Evolutionary conservation across 2,888 invertebrate species (phyloP).

Genomic region (Lasius fuliginosus): DNA sequence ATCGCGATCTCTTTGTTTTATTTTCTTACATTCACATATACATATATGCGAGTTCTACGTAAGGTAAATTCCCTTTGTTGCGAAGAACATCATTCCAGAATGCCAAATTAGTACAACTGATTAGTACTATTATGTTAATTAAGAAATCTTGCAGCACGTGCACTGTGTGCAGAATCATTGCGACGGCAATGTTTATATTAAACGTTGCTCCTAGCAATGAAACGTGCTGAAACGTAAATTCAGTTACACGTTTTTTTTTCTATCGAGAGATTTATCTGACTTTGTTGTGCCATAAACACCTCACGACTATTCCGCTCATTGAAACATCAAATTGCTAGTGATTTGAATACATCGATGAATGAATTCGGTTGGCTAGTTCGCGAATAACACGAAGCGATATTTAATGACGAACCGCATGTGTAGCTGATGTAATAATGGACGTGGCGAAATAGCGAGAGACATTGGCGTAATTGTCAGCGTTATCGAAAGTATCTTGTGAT

Average conservation of each 20-base stretch:
- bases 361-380: neutral
- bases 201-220: constrained; percentile 27
- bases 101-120: constrained; percentile 14
- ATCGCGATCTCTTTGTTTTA: neutral
- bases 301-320: constrained; percentile 25
- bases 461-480: neutral
- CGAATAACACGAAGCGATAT: constrained; percentile 23
- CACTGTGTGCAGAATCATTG: neutral
- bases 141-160: constrained; percentile 1
- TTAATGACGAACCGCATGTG: constrained; percentile 19
- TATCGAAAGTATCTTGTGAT: neutral
- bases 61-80: constrained; percentile 7
- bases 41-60: neutral
- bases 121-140: constrained; percentile 47
- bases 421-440: constrained; percentile 31
- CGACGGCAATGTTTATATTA: constrained; percentile 49
- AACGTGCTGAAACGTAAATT: constrained; percentile 31
- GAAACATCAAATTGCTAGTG: constrained; percentile 33
- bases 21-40: neutral
- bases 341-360: constrained; percentile 39
- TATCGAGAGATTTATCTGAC: constrained; percentile 18
- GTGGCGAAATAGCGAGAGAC: constrained; percentile 17
- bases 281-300: neutral
- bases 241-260: neutral
- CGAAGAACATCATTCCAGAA: neutral